Base-by-base conservation (phyloP, 2,888 invertebrate genomes). In the Boloria euphrosyne region DNA sequence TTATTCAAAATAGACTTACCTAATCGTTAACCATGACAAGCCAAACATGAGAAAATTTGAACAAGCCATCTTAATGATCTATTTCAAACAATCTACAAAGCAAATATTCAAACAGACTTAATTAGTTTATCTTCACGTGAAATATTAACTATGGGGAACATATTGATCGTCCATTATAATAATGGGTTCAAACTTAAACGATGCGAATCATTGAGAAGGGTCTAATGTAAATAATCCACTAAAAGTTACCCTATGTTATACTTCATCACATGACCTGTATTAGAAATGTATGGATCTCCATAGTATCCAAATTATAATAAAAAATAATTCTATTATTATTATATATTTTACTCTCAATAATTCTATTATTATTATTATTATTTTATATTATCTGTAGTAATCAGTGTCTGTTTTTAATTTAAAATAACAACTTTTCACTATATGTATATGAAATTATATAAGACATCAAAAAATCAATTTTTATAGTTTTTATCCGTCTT, bases 81-180 rank as follows among this genome's bases (percentile, higher is more conserved):
- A 87, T 84, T 80, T 83, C 85, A 86, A 87, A 87, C 85, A 89
- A 86, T 90, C 84, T 85, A 82, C 83, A 82, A 83, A 84, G 85
- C 84, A 87, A 90, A 90, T 86, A 88, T 85, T 84, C 82, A 83
- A 87, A 87, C 85, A 83, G 85, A 88, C 85, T 87, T 87, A 88
- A 89, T 89, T 87, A 87, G 81, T 84, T 80, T 80, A 84, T 84
- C 80, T 83, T 82, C 74, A 75, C 67, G 79, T 85, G 84, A 86
- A 86, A 85, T 86, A 86, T 70, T 85, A 82, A 83, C 81, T 82
- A 83, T 78, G 81, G 80, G 81, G 83, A 80, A 84, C 83, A 78
- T 88, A 88, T 90, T 87, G 89, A 90, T 86, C 84, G 86, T 77
- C 83, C 80, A 86, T 90, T 88, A 88, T 85, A 85, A 86, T 88